Conservation (phyloP, 2,888 invertebrate genomes). For the Eupithecia abbreviata region DNA sequence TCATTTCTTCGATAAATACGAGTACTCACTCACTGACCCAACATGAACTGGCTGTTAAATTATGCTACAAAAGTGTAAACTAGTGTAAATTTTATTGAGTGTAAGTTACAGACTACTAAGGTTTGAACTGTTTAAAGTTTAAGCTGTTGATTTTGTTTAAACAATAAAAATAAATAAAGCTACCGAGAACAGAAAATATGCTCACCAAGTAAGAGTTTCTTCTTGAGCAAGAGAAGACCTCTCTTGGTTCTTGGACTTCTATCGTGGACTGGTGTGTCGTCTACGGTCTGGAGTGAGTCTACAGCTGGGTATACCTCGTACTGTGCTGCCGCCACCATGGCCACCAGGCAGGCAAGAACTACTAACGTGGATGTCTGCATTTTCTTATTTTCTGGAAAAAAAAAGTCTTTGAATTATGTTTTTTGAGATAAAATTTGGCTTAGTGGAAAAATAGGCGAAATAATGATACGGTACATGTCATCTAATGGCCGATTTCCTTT, state of each 20-base stretch:
- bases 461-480: no score
- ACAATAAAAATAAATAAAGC: neutral
- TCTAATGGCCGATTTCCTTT: neutral
- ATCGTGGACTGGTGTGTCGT: constrained; percentile 65
- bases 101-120: no score
- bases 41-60: neutral
- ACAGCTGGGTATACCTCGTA: constrained; percentile 48
- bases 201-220: constrained; percentile 76
- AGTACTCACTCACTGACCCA: neutral
- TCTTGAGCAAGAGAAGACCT: constrained; percentile 72
- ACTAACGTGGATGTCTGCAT: constrained; percentile 76
- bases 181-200: neutral
- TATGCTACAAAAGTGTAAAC: no score
- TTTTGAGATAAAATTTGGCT: neutral
- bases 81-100: no score
- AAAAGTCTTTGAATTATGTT: neutral
- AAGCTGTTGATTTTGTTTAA: no score
- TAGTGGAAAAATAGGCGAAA: no score
- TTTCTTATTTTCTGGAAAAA: constrained; percentile 53
- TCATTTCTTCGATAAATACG: neutral
- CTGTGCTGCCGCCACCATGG: constrained; percentile 61
- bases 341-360: constrained; percentile 71
- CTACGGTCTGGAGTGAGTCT: constrained; percentile 58
- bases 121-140: no score
- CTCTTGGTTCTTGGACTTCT: constrained; percentile 72